These are phyloP conservation scores for Hemistola chrysoprasaria DNA, from an alignment of 2,888 invertebrate genomes.

Conservation along the genomic window DNA sequence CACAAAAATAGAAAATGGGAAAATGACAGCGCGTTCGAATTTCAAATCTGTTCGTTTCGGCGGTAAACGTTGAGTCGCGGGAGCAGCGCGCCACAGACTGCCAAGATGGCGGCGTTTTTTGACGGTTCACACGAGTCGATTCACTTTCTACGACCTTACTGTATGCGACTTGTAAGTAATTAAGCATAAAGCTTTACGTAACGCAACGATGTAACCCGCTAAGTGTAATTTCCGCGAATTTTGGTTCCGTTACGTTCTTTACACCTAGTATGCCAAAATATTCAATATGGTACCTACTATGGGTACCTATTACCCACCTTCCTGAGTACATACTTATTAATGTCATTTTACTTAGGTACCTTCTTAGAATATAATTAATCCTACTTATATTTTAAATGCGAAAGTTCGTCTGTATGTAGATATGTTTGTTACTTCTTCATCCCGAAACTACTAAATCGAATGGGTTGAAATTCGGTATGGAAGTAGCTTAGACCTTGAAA, in stretches of 20 bases:
- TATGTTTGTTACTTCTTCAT: too few relatives aligned
- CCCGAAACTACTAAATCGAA: too few relatives aligned
- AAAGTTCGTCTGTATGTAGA: too few relatives aligned
- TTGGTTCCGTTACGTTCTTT: slow-evolving; percentile 23
- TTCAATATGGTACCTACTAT: too few relatives aligned
- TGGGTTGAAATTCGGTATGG: too few relatives aligned
- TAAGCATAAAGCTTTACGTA: slow-evolving; percentile 78
- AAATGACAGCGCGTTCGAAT: slow-evolving; percentile 49
- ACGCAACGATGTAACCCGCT: slow-evolving; percentile 67
- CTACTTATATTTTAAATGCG: too few relatives aligned
- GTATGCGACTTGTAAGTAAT: slow-evolving; percentile 78
- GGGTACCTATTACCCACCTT: too few relatives aligned
- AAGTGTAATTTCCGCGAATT: slow-evolving; percentile 61
- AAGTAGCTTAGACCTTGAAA: too few relatives aligned
- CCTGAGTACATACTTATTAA: too few relatives aligned
- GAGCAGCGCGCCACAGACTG: slow-evolving; percentile 74
- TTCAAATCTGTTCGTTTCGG: slow-evolving; percentile 55
- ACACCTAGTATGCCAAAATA: slow-evolving; percentile 12
- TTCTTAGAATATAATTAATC: too few relatives aligned
- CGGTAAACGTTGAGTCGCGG: slow-evolving; percentile 73
- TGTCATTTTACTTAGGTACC: too few relatives aligned
- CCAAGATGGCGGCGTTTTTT: slow-evolving; percentile 79
- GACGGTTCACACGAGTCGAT: slow-evolving; percentile 80
- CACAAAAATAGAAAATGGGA: slow-evolving; percentile 48
- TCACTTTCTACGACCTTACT: slow-evolving; percentile 83